These are phyloP conservation scores for Pelusios castaneus DNA, from an alignment of 2,113 vertebrate species.

Conservation along the genomic window DNA sequence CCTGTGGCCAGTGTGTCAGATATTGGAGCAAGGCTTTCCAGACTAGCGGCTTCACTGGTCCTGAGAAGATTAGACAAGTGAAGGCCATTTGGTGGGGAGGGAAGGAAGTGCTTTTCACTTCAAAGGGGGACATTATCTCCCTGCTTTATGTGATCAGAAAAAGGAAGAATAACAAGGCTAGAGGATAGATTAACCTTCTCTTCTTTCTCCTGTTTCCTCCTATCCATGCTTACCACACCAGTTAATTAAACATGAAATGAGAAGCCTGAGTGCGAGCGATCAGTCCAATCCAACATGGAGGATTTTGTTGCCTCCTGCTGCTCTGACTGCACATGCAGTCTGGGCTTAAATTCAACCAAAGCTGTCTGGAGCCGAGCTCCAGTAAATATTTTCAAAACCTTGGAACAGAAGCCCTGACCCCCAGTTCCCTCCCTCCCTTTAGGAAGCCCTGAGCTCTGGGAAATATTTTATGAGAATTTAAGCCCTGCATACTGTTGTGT, in stretches of 20 bases:
- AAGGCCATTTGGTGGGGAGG: neutral
- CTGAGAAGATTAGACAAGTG: neutral
- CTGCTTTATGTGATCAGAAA: conserved; percentile 50
- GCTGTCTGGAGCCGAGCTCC: too few species aligned
- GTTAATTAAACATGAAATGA: conserved; percentile 66
- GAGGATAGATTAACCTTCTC: conserved; percentile 66
- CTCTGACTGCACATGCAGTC: neutral
- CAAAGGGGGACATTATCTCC: conserved; percentile 62
- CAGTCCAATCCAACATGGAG: neutral
- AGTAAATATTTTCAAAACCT: too few species aligned
- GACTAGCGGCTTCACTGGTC: neutral
- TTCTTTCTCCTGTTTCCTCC: conserved; percentile 59
- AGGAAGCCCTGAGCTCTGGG: too few species aligned
- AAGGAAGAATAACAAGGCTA: conserved; percentile 58
- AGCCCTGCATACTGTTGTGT: neutral
- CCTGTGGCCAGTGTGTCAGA: fast-evolving
- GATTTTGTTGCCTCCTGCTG: neutral
- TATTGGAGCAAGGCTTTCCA: neutral
- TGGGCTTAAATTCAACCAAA: too few species aligned
- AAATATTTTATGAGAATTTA: too few species aligned
- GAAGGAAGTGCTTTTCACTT: conserved; percentile 58
- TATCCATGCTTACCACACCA: conserved; percentile 45
- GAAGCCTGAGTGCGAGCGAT: neutral
- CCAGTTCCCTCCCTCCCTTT: too few species aligned
- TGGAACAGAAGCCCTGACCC: too few species aligned